Evolutionary conservation across 1,140 invertebrate genomes (phyloP), one percentile per base, ranked within the genome.

Genomic region (Neodiprion lecontei): DNA sequence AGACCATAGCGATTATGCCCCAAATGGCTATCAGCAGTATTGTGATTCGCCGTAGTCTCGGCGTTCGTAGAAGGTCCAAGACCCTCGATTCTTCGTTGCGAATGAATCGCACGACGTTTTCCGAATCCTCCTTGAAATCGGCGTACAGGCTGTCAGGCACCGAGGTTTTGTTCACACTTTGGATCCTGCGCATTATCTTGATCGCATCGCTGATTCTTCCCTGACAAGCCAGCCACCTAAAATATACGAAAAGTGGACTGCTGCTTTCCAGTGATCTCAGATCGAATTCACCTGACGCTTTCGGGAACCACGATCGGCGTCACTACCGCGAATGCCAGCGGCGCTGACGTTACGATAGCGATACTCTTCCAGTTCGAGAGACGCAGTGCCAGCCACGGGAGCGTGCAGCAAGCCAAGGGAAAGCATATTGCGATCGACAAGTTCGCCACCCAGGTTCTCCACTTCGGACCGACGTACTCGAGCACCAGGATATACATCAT

Each of bases 211-310:
- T 83, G 0, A 86, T 74, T 76, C 90, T 89, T 11, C 91, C 91
- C 78, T 90, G 89, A 72, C 90, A 90, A 76, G 92, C 90, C 69
- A 93, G 84, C 93, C 93, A 94, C 74, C 92, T 90, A 73, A 79
- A 74, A 76, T 77, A 68, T 77, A 71, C 21, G 65, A n/a, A 61
- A 75, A 17, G 8, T 12, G 17, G 49, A 47, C 69, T 71, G 12
- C 14, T 47, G 73, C 14, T 12, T 48, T 48, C 12, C 11, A 9
- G n/a, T 71, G n/a, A 28, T 69, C 2, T 50, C 28, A 40, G 28
- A 40, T 40, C 28, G 21, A 23, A 75, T 67, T 77, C 78, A 89
- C 81, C 88, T 82, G 40, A 85, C 82, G 74, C 87, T 89, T 79
- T 89, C 88, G 0, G 88, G 88, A 40, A 89, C 75, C n/a, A 88